Percentiles rank a stretch among this genome's conserved stretches.
Evolutionary conservation across 2,888 invertebrate species (phyloP).

Genomic region (Neoascia interrupta): DNA sequence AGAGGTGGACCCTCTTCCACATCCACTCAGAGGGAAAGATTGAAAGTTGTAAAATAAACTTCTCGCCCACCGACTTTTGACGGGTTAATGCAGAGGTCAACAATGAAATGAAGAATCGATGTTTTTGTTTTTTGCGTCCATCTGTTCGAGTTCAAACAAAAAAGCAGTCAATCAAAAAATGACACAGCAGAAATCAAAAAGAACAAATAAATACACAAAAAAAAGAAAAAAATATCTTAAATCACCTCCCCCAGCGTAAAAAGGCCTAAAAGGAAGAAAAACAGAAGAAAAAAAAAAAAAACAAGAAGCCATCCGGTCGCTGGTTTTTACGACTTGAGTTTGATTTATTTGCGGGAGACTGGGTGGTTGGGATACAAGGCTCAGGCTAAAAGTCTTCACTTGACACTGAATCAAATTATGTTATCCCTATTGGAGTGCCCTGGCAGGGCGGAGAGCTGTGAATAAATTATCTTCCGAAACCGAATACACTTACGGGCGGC

Average conservation of each 20-base stretch:
- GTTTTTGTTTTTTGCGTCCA: neutral
- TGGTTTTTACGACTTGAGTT: neutral
- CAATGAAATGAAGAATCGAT: conserved; percentile 18
- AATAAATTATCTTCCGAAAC: conserved; percentile 17
- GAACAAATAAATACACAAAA: too few relatives aligned
- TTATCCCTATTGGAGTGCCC: conserved; percentile 13
- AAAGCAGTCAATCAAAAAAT: conserved; percentile 9
- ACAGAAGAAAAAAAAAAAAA: neutral
- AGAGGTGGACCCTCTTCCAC: too few relatives aligned
- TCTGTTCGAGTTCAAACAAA: conserved; percentile 10
- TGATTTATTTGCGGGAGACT: neutral
- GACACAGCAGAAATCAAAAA: conserved; percentile 13
- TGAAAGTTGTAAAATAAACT: neutral
- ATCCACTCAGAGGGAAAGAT: too few relatives aligned
- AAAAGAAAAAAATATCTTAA: neutral
- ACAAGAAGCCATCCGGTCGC: too few relatives aligned
- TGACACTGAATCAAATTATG: conserved; percentile 22
- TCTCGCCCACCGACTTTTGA: too few relatives aligned
- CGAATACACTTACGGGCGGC: conserved; percentile 4
- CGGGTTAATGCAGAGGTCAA: conserved; percentile 4
- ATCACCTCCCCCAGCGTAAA: neutral
- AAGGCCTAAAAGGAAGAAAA: neutral
- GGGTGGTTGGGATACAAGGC: neutral
- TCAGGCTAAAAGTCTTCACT: conserved; percentile 1
- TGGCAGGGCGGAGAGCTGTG: neutral